These are phyloP conservation scores for Apodemus agrarius DNA, from an alignment of 2,797 vertebrate genomes.

Conservation along the genomic window DNA sequence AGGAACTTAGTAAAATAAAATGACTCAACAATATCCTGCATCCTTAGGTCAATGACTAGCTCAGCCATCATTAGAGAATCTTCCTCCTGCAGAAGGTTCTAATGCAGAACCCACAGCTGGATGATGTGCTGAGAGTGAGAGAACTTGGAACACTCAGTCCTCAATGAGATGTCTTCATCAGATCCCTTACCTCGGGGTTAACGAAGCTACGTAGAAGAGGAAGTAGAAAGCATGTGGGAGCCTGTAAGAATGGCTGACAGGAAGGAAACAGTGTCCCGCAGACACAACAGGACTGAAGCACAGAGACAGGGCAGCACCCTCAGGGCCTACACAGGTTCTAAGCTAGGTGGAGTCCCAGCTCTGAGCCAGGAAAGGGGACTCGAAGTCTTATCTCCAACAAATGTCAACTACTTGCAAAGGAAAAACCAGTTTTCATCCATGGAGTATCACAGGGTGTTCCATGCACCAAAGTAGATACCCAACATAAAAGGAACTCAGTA, in stretches of 20 bases:
- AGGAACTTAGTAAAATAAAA: background rate
- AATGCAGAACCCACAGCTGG: background rate
- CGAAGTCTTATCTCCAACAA: background rate
- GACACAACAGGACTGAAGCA: background rate
- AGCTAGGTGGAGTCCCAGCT: background rate
- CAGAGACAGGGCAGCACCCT: background rate
- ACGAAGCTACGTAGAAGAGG: too few species aligned
- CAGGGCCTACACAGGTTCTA: background rate
- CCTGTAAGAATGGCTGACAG: background rate
- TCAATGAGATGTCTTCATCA: background rate
- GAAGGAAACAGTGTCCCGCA: background rate
- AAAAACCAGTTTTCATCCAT: too few species aligned
- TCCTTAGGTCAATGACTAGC: background rate
- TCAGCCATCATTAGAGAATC: background rate
- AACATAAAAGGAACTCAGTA: background rate
- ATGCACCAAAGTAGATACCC: too few species aligned
- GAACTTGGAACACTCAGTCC: background rate
- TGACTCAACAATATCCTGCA: too few species aligned
- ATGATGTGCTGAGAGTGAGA: background rate
- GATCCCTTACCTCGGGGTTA: background rate
- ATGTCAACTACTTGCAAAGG: too few species aligned
- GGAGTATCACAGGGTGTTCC: background rate
- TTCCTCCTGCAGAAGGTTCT: background rate
- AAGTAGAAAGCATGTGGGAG: background rate
- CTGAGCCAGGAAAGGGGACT: background rate